Percentiles rank a stretch among this genome's conserved stretches.
phyloP scores from a whole-genome alignment of 2,888 invertebrate genomes.

The Mylabris sibirica region DNA sequence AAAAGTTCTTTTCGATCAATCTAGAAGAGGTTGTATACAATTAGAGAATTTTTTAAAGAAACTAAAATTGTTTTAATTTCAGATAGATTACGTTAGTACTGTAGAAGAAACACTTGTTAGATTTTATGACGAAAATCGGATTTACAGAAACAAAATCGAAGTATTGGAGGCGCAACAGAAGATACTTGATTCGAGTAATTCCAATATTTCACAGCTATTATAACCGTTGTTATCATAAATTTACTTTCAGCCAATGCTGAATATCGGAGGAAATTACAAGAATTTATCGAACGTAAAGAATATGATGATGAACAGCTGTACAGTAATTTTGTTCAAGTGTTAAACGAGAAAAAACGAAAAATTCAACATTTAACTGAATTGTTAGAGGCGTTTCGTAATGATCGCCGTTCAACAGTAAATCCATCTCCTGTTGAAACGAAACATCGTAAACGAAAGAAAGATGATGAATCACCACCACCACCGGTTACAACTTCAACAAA shows the following conservation, averaged over 20 bases:
- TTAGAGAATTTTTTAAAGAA: neutral
- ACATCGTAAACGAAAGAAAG: slow-evolving; percentile 31
- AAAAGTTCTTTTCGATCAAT: slow-evolving; percentile 39
- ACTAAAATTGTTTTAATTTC: slow-evolving; percentile 15
- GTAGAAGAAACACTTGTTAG: slow-evolving; percentile 38
- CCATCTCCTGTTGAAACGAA: slow-evolving; percentile 31
- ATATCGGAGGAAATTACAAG: slow-evolving; percentile 41
- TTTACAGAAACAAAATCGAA: slow-evolving; percentile 8
- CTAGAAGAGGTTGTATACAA: slow-evolving; percentile 35
- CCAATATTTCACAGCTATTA: neutral
- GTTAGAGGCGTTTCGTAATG: slow-evolving; percentile 48
- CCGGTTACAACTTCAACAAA: slow-evolving; percentile 16
- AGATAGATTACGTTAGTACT: slow-evolving; percentile 37
- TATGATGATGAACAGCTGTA: slow-evolving; percentile 50
- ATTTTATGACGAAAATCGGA: slow-evolving; percentile 24
- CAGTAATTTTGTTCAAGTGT: slow-evolving; percentile 50
- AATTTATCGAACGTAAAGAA: slow-evolving; percentile 44
- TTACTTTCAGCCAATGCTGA: slow-evolving; percentile 36
- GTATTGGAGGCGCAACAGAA: slow-evolving; percentile 19
- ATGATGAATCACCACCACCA: too few species aligned
- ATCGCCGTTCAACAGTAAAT: slow-evolving; percentile 42
- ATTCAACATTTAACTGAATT: slow-evolving; percentile 55
- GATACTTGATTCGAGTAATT: slow-evolving; percentile 15
- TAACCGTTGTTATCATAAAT: neutral
- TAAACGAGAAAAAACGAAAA: slow-evolving; percentile 57